These are phyloP conservation scores for Drosophila triauraria DNA, from an alignment of 1,140 invertebrate genomes.

Conservation along the genomic window DNA sequence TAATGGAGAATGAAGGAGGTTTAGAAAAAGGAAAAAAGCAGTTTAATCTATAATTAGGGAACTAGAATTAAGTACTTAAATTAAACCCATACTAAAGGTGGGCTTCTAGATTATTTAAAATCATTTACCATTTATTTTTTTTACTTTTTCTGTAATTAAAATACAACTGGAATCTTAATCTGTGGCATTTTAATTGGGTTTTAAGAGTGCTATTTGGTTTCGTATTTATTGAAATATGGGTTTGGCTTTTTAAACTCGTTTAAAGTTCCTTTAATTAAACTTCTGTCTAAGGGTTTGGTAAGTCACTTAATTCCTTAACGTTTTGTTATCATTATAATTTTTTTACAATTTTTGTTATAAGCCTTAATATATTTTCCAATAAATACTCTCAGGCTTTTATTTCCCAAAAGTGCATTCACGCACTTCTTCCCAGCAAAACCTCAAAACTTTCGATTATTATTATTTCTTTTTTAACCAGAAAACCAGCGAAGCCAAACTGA, in stretches of 20 bases:
- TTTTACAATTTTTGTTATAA: not conserved
- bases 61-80: not conserved
- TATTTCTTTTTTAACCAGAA: not conserved
- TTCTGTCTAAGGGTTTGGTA: not conserved
- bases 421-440: not conserved
- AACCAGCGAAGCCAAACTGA: slow-evolving; percentile 1
- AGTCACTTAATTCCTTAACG: not conserved
- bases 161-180: not conserved
- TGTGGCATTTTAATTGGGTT: slow-evolving; percentile 1
- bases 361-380: not conserved
- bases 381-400: not conserved
- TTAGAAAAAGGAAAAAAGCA: not conserved
- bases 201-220: not conserved
- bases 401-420: not conserved
- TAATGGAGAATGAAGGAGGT: not conserved
- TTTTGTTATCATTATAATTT: too few species aligned
- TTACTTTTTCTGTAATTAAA: not conserved
- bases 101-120: not conserved
- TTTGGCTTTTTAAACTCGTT: not conserved
- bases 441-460: not conserved
- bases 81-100: not conserved
- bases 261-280: not conserved
- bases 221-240: not conserved
- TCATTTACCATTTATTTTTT: not conserved
- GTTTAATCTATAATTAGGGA: too few species aligned